Evolutionary conservation across 2,113 vertebrate genomes (phyloP).

Genomic region (Ochotona curzoniae): DNA sequence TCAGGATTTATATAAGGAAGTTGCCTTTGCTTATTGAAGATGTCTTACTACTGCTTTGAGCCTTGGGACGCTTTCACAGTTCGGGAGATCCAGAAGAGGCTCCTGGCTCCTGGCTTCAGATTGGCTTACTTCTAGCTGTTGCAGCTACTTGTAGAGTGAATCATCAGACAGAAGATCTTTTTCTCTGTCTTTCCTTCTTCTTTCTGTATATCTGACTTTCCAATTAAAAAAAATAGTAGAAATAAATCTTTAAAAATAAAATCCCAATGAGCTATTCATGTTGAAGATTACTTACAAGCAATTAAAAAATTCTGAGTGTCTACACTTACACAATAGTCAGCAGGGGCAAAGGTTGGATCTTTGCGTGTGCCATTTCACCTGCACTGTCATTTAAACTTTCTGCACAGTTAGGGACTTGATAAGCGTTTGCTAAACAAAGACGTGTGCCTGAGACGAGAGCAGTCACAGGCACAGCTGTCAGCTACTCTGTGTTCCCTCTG

Average conservation of each 20-base stretch:
- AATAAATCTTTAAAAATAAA: too few relatives aligned
- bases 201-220: too few relatives aligned
- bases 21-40: background rate
- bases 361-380: background rate
- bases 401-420: background rate
- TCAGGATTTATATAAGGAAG: background rate
- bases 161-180: too few relatives aligned
- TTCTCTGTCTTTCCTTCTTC: too few relatives aligned
- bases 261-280: background rate
- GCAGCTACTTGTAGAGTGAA: too few relatives aligned
- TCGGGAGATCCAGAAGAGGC: too few relatives aligned
- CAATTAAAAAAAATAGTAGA: too few relatives aligned
- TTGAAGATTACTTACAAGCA: background rate
- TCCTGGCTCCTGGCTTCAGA: too few relatives aligned
- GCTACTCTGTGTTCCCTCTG: background rate
- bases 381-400: background rate
- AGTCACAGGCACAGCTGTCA: background rate
- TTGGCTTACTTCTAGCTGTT: too few relatives aligned
- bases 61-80: too few relatives aligned
- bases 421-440: background rate
- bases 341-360: background rate
- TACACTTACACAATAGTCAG: background rate
- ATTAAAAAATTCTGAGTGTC: constrained; percentile 4
- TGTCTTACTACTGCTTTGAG: background rate
- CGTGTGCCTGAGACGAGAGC: background rate